Base-by-base conservation (phyloP, 2,888 invertebrate genomes). In the Coronaproctus castanopsis region DNA sequence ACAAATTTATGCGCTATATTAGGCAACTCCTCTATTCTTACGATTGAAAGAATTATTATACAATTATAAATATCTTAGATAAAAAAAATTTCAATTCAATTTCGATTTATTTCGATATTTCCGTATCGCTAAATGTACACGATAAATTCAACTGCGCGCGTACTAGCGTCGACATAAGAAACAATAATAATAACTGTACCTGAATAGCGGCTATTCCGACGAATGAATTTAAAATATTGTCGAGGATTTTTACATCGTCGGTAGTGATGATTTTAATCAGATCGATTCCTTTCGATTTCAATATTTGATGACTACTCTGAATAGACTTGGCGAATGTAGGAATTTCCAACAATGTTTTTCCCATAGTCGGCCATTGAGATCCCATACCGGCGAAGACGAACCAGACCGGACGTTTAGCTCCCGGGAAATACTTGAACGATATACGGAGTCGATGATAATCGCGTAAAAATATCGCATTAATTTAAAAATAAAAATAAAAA, bases 301-400 rank as follows among this genome's bases (percentile, higher is more conserved):
- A 70, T 1, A 78, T 75, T 65, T 76, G 74, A 67, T 81, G 80
- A 62, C 81, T 81, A 65, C 77, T 78, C 63, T 80, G 72, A 64
- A 91, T 81, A 19, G 87, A 81, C 54, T 80, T 75, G 48, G 79
- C 77, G 70, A 91, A 90, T 2, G 79, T 72, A 0, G 85, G 83
- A 24, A 91, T 75, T 65, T 76, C 73, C 80, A 90, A 80, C 54
- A 91, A 77, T 50, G 81, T 77, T 10, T 77, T 73, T 2, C 85
- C 91, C 87, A 92, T 89, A 63, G 83, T 83, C 14, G 80, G 73
- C 89, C 90, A 91, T 68, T 90, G 88, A 0, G 86, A 83, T 1
- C 89, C 88, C 87, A 93, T 87, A 36, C 91, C 91, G 57, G 91
- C 87, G 74, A 89, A 93, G 52, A 91, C 81, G 73, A 85, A 91